These are phyloP conservation scores for Tricholaema leucomelas DNA, from an alignment of 2,113 vertebrate genomes.

Conservation along the genomic window DNA sequence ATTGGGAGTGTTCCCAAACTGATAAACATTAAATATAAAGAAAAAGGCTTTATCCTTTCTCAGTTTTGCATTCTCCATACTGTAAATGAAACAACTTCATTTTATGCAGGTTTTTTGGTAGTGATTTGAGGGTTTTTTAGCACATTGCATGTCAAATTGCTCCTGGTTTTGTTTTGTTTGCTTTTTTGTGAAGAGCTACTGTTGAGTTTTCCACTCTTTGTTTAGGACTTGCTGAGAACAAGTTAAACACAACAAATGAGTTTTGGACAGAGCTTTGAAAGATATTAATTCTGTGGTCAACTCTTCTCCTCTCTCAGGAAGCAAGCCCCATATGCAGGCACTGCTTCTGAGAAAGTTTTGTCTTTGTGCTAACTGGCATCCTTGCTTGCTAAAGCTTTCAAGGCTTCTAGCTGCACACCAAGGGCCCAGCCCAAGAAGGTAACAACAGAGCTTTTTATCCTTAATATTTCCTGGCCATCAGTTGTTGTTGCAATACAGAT, in stretches of 20 bases:
- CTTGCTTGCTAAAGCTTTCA: background rate
- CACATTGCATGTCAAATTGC: background rate
- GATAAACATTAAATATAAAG: background rate
- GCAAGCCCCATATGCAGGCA: background rate
- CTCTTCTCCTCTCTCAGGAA: background rate
- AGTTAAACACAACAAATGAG: constrained; percentile 42
- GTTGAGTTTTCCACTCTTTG: constrained; percentile 25
- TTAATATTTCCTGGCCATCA: background rate
- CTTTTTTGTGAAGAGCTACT: background rate
- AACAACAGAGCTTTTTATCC: background rate
- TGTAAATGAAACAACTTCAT: background rate
- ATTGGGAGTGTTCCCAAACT: background rate
- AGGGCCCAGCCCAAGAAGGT: background rate
- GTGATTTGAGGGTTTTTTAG: background rate
- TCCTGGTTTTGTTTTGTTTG: background rate
- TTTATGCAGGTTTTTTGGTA: background rate
- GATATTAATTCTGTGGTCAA: constrained; percentile 21
- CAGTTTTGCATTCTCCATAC: background rate
- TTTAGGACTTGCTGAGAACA: constrained; percentile 46
- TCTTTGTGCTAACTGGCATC: background rate
- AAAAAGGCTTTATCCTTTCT: background rate
- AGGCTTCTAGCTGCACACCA: background rate
- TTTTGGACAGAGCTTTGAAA: constrained; percentile 19
- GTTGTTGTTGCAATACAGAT: background rate
- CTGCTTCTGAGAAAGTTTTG: background rate